These are phyloP conservation scores for Oryzias dopingdopingensis DNA, from an alignment of 2,797 vertebrate genomes.

Conservation along the genomic window DNA sequence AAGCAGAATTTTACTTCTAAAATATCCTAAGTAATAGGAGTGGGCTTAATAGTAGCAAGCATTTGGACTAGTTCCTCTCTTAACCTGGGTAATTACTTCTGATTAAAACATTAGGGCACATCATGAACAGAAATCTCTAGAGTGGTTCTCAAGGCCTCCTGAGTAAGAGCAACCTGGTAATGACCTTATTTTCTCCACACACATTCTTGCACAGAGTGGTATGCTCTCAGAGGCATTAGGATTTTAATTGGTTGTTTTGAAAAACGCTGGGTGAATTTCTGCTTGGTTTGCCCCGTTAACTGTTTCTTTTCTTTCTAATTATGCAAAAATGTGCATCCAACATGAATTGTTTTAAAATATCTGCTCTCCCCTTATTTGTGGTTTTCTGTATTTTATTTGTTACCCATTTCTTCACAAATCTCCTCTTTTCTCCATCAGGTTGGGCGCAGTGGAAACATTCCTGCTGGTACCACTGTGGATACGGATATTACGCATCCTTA, in stretches of 20 bases:
- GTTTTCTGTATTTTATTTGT: conserved; percentile 3
- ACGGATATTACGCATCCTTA: conserved; percentile 98
- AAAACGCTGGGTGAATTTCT: conserved; percentile 35
- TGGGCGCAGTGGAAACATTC: conserved; percentile 98
- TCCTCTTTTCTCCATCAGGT: conserved; percentile 74
- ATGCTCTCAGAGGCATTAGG: conserved; percentile 37
- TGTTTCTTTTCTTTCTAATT: conserved; percentile 17
- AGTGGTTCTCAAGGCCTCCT: conserved; percentile 57
- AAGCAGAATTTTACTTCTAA: conserved; percentile 6
- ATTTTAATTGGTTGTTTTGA: conserved; percentile 58
- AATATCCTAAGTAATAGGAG: conserved; percentile 37
- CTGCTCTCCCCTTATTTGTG: not conserved
- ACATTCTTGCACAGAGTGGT: conserved; percentile 30
- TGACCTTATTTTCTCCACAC: conserved; percentile 52
- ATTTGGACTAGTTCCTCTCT: conserved; percentile 38
- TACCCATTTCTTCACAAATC: conserved; percentile 1
- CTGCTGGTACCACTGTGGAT: conserved; percentile 96
- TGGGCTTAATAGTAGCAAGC: conserved; percentile 49
- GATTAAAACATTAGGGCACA: conserved; percentile 64
- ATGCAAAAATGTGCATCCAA: too few relatives aligned
- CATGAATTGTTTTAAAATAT: conserved; percentile 1
- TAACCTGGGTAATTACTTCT: conserved; percentile 57
- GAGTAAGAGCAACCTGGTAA: conserved; percentile 43
- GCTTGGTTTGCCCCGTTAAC: conserved; percentile 15
- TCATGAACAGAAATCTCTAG: conserved; percentile 40